Evolutionary conservation across 2,888 invertebrate species (phyloP), one percentile per base, ranked within the genome.

Genomic region (Chloromyia formosa): DNA sequence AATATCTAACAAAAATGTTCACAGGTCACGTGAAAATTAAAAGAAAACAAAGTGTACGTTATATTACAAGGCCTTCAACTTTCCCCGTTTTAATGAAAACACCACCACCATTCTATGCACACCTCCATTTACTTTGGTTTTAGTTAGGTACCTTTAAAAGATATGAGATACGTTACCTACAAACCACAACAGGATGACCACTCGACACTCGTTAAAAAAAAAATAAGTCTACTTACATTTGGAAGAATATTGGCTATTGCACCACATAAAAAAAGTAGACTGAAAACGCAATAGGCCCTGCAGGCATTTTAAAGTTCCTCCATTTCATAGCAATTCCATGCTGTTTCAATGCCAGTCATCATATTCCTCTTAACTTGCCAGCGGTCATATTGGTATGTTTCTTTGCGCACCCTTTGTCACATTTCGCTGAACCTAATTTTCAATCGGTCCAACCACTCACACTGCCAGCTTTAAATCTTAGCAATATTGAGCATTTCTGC

Each of bases 1-100:
- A 35, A 35, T 4, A 4, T 7, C 27, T 4, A 35, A 35, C 2
- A 2, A 35, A 35, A 35, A 35, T 35, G 27, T 7, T 35, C 27
- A 35, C 27, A 35, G 16, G 49, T 49, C 16, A 49, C 49, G 35
- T 54, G 69, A 58, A 71, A 69, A 71, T 71, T 5, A 58, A 71
- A 71, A 71, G 71, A 71, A 71, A 71, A 71, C 71, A 71, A 35
- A 35, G 53, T 18, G 7, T 14, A 54, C 68, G 35, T 40, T 71
- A 56, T 56, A 69, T 69, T 69, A 40, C 18, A 35, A 18, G 14
- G n/a, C 23, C 35, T 56, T 71, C 20, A n/a, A 14, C n/a, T n/a
- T n/a, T n/a, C n/a, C n/a, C n/a, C 27, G 18, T 54, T 23, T n/a
- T 56, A 71, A 69, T 14, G 56, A 12, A 71, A 56, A 56, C 35